Base-by-base conservation (phyloP, 2,797 vertebrate genomes). In the Paedocypris micromegethes region DNA sequence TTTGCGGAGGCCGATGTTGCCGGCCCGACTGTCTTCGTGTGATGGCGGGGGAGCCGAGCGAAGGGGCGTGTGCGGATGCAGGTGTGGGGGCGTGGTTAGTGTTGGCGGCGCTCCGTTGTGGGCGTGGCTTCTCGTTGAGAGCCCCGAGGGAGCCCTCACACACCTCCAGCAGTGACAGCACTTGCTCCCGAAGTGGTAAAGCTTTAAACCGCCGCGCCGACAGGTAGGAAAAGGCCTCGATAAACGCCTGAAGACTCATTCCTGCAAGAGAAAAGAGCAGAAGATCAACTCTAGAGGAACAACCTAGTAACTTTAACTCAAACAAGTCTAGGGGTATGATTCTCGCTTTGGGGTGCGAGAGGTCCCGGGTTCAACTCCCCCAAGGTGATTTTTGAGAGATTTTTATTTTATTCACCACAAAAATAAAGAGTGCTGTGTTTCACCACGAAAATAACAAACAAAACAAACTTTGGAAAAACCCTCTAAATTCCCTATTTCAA, bases 201-300 rank as follows among this genome's bases (percentile, higher is more conserved):
- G 84, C 85, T 81, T 94, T 97, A 87, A 91, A 98, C 67, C 91
- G 90, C 69, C 88, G 91, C 59, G 87, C 89, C 2, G 94, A 94
- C 87, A 98, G 80, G 79, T 88, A 87, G 75, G 93, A 93, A 78
- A 96, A 93, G 49, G 94, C 94, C 72, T 98, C 94, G 0, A 96
- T 83, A 3, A 98, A 98, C 0, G 95, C 94, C 58, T 96, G 95
- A 48, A 97, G 86, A 41, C 92, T 90, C 96, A 98, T 98, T 48
- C 96, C 95, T 98, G 80, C n/a, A 41, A 71, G 2, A 53, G 3
- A 74, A 2, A 75, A 43, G 47, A 3, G 71, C 41, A 57, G 23
- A 9, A 6, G 9, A 9, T 54, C 40, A 6, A n/a, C 5, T 56
- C 48, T 47, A 9, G 4, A 46, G 8, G 6, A 54, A 9, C 1